Percentiles rank a stretch among this genome's conserved stretches.
Conservation (phyloP, 2,888 invertebrate species). For the Zootermopsis nevadensis region DNA sequence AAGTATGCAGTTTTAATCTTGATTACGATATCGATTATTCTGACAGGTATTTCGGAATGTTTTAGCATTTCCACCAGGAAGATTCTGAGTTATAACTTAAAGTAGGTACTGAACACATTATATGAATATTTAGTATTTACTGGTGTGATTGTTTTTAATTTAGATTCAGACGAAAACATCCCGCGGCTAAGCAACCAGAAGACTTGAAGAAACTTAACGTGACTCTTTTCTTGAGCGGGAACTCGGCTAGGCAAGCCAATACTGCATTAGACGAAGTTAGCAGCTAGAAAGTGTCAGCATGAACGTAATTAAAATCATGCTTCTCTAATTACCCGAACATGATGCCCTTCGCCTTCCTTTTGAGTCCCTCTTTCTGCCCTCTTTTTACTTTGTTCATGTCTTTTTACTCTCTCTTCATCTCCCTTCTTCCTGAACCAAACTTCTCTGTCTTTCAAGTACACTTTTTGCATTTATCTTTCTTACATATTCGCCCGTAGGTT, state of each 20-base stretch:
- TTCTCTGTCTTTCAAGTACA: conserved; percentile 15
- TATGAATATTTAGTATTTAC: no score
- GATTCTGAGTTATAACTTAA: no score
- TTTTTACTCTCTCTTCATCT: conserved; percentile 23
- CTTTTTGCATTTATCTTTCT: not conserved
- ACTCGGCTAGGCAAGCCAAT: not conserved
- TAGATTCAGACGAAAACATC: no score
- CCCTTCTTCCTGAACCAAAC: not conserved
- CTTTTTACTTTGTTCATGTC: not conserved
- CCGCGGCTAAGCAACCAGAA: not conserved
- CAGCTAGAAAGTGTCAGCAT: conserved; percentile 19
- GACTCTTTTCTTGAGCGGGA: not conserved
- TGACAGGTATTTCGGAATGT: no score
- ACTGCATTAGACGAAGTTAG: not conserved
- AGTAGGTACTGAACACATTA: no score
- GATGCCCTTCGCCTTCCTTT: conserved; percentile 5
- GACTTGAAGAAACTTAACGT: not conserved
- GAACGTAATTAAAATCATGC: conserved; percentile 34
- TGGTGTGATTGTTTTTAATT: no score
- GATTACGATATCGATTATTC: no score
- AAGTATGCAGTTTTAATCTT: no score
- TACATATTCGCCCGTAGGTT: conserved; percentile 9
- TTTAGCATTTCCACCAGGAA: no score
- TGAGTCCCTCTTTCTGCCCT: not conserved
- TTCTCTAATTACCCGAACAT: conserved; percentile 39